Evolutionary conservation across 2,113 vertebrate species (phyloP).

Genomic region (Oryzias celebensis): DNA sequence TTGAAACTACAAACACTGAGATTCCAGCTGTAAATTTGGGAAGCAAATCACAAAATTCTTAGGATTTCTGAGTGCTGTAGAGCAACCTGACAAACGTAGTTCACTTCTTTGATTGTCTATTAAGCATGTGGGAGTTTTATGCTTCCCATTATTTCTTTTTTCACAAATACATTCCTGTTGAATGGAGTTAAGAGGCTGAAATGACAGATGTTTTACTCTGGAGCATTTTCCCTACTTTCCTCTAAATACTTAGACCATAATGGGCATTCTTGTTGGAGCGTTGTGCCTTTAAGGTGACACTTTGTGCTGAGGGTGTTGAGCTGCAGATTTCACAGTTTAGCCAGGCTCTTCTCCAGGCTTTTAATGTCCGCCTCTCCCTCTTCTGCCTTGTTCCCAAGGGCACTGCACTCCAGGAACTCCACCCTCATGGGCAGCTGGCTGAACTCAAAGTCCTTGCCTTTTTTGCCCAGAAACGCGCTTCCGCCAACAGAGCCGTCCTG

Average conservation of each 20-base stretch:
- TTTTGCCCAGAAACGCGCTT: conserved; percentile 85
- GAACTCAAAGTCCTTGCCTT: conserved; percentile 95
- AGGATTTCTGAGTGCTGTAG: conserved; percentile 23
- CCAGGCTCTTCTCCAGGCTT: conserved; percentile 84
- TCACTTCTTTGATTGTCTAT: background rate
- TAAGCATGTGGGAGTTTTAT: background rate
- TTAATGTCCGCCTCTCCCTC: conserved; percentile 78
- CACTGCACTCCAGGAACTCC: conserved; percentile 94
- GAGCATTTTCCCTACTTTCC: background rate
- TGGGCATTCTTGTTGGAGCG: conserved; percentile 8
- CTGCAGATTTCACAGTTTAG: conserved; percentile 77
- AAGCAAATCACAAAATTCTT: conserved; percentile 4
- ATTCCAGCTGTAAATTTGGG: too few relatives aligned
- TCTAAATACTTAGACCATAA: conserved; percentile 17
- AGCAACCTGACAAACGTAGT: conserved; percentile 11
- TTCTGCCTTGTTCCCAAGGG: conserved; percentile 83
- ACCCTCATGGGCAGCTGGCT: conserved; percentile 89
- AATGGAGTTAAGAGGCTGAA: conserved; percentile 3
- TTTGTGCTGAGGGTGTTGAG: background rate
- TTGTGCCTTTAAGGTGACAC: conserved; percentile 17
- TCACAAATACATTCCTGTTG: conserved; percentile 1
- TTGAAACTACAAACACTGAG: too few relatives aligned
- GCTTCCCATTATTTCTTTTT: conserved; percentile 11
- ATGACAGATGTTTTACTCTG: background rate
- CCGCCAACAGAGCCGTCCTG: conserved; percentile 83